Evolutionary conservation across 2,797 vertebrate species (phyloP), one percentile per base, ranked within the genome.

Genomic region (Odontamblyopus lacepedii): DNA sequence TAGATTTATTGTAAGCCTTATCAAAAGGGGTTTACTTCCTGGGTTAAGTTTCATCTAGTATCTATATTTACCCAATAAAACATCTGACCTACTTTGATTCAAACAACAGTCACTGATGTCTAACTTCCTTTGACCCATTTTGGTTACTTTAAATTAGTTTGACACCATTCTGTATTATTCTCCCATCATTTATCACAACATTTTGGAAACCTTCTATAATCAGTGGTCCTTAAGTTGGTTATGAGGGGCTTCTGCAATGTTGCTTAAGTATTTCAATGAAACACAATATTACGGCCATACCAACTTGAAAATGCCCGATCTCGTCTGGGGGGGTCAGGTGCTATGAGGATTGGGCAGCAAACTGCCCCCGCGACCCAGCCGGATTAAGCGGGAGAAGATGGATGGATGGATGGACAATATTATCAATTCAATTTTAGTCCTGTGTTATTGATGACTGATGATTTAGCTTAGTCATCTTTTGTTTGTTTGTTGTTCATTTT

Each of bases 401-500:
- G n/a, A n/a, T n/a, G n/a, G n/a, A n/a, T n/a, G n/a, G n/a, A n/a
- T n/a, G n/a, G n/a, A 56, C n/a, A 56, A 23, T 23, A 55, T 51
- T 16, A 38, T 9, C 2, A 51, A 18, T 51, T 7, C 16, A 1
- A 8, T 53, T 48, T 53, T 53, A 53, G 51, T n/a, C 16, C 51
- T 19, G 51, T 7, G 6, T 53, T 5, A 16, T 51, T 16, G 50
- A 6, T 50, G 48, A 15, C 18, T 50, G 48, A 15, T 13, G 41
- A 44, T 51, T 16, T 19, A 51, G 4, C 16, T 19, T 51, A 18
- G 48, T 50, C 48, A 50, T 50, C 5, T 16, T 41, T 63, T 13
- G 2, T n/a, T 57, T 78, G 78, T 71, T 82, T 57, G 32, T 29
- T 63, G 70, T 76, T 69, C 3, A 7, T 41, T 44, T 44, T 44